Base-by-base conservation (phyloP, 1,140 invertebrate genomes). In the Drosophila busckii region DNA sequence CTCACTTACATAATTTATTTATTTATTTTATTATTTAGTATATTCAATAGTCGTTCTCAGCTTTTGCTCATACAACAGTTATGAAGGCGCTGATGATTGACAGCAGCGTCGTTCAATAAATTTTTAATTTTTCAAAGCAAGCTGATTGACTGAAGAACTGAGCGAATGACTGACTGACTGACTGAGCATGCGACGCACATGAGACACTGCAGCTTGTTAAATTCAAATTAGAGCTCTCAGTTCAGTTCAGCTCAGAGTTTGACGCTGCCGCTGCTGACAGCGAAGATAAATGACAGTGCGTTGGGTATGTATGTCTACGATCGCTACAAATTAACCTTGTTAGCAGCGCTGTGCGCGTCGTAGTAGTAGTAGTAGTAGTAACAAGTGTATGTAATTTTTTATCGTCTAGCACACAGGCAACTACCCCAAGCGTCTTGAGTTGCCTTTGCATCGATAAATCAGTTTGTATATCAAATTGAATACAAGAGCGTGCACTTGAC, bases 311-410 rank as follows among this genome's bases (percentile, higher is more conserved):
- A n/a, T n/a, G n/a, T n/a, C n/a, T 60, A 35, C 75, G 75, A 82
- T 82, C 73, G 73, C 73, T 66, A 82, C 69, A 82, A 82, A 82
- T 82, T 82, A 82, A 82, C 75, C 75, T 82, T 82, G 75, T 82
- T 82, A 82, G 60, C 59, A 60, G 46, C 38, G 45, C 9, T 49
- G 54, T 34, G n/a, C 32, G 46, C 42, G 17, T 26, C 48, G 34
- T 25, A 22, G 65, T 58, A 37, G 44, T 50, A 56, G 50, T 49
- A 48, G 48, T 49, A 78, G 70, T 68, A 80, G 75, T 80, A 61
- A 80, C 73, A 82, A 73, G 75, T 82, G 75, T 82, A 82, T 82
- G 75, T 82, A 82, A 82, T 82, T 82, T 82, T 82, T 82, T 82
- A 82, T 82, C 75, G 73, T 80, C 73, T 73, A 29, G 52, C 60